These are phyloP conservation scores for Apistogramma diplotaenia DNA, from an alignment of 2,113 vertebrate species.

Conservation along the genomic window DNA sequence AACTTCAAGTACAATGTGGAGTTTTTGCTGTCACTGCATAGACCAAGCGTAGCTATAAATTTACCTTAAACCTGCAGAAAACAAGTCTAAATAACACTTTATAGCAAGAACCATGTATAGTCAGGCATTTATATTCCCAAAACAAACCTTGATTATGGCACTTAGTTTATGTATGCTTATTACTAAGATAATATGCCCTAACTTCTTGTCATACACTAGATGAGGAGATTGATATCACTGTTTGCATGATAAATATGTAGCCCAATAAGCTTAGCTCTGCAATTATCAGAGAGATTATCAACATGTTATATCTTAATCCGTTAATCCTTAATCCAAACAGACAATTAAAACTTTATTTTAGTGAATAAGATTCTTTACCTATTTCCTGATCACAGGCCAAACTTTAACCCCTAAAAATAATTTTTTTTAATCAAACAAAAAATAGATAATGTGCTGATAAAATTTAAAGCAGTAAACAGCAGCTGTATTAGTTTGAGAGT, in stretches of 20 bases:
- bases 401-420: neutral
- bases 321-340: neutral
- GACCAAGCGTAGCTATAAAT: slow-evolving; percentile 20
- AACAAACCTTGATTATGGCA: neutral
- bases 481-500: neutral
- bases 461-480: neutral
- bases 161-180: neutral
- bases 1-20: slow-evolving; percentile 32
- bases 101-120: neutral
- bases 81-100: neutral
- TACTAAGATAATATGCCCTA: neutral
- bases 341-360: neutral
- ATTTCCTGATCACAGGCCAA: neutral
- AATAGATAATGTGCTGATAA: neutral
- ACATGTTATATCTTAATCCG: neutral
- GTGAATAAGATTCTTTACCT: neutral
- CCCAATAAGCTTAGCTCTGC: neutral
- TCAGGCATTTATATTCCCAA: neutral
- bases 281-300: neutral
- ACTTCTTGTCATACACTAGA: neutral
- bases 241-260: neutral
- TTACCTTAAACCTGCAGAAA: neutral
- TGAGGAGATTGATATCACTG: neutral
- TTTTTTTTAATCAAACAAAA: neutral
- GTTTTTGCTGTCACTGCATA: slow-evolving; percentile 14